phyloP scores from a whole-genome alignment of 2,888 invertebrate genomes.

The Nomada flava region DNA sequence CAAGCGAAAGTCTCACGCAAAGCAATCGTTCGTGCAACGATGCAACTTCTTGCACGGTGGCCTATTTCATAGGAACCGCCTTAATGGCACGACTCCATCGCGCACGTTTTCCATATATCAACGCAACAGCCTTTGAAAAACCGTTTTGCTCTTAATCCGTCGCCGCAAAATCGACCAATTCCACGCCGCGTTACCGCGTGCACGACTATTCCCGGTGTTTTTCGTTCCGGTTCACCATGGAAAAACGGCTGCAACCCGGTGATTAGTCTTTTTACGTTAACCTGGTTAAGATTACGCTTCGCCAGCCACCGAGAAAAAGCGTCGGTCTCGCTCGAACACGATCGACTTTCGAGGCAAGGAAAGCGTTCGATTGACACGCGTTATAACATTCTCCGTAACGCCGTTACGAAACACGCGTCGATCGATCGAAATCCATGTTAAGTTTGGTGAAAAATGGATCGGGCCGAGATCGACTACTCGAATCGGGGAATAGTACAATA shows the following conservation, averaged over 20 bases:
- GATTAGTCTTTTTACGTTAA: conserved; percentile 62
- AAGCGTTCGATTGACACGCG: conserved; percentile 57
- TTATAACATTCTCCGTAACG: conserved; percentile 52
- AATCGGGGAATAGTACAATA: conserved; percentile 36
- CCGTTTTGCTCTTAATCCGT: conserved; percentile 24
- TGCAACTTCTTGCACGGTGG: neutral
- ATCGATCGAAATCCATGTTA: conserved; percentile 27
- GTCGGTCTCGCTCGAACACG: conserved; percentile 47
- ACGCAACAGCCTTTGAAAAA: conserved; percentile 4
- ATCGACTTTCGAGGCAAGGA: conserved; percentile 43
- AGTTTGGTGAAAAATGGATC: conserved; percentile 49
- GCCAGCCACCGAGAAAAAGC: conserved; percentile 44
- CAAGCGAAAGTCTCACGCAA: neutral
- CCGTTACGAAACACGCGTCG: conserved; percentile 51
- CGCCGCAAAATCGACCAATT: conserved; percentile 25
- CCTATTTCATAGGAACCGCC: neutral
- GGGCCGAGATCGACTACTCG: conserved; percentile 47
- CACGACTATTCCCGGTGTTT: neutral
- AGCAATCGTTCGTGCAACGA: neutral
- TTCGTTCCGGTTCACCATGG: conserved; percentile 4
- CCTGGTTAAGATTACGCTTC: conserved; percentile 59
- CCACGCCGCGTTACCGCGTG: conserved; percentile 19
- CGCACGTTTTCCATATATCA: neutral
- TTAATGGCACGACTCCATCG: neutral
- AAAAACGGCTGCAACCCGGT: conserved; percentile 31